Base-by-base conservation (phyloP, 2,888 invertebrate genomes). In the Oxyteleia sp. region DNA sequence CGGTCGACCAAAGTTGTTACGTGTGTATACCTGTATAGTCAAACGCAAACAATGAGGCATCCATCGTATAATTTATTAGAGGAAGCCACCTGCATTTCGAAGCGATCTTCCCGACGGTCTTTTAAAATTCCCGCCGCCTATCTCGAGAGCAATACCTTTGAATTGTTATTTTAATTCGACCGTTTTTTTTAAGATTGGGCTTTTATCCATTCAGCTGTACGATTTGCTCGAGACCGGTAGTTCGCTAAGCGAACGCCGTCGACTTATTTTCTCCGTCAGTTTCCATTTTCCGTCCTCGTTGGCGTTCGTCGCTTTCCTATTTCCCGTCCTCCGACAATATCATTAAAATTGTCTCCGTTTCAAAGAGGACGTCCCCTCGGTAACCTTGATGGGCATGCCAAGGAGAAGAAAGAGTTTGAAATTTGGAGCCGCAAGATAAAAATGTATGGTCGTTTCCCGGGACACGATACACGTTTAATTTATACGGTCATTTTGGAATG, bases 321-420 rank as follows among this genome's bases (percentile, higher is more conserved):
- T 63, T 49, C 57, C 45, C 18, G n/a, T 74, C 66, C 57, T 57
- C 63, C 61, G 80, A 66, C 84, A 88, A 90, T 90, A 91, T 90
- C 90, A 91, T 92, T 92, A 91, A 90, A 91, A 90, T 90, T 88
- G 91, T 90, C 89, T 90, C 68, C 63, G 68, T 79, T 59, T 71
- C 75, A 79, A 68, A 81, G 82, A 81, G 82, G 83, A 87, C 82
- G 80, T 74, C 82, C 75, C 45, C 32, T 59, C n/a, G 29, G 15
- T 68, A n/a, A 16, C 13, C n/a, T n/a, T n/a, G n/a, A 49, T 38
- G 26, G 43, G 71, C 45, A 72, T 82, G 32, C 10, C 15, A 51
- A 26, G 64, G 8, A 10, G 10, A 61, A 41, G 32, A 63, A 57
- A 63, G 47, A 61, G 15, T 53, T 66, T 38, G 16, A 49, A 74